phyloP scores from a whole-genome alignment of 1,140 invertebrate genomes.

The Macrosteles quadrilineatus region DNA sequence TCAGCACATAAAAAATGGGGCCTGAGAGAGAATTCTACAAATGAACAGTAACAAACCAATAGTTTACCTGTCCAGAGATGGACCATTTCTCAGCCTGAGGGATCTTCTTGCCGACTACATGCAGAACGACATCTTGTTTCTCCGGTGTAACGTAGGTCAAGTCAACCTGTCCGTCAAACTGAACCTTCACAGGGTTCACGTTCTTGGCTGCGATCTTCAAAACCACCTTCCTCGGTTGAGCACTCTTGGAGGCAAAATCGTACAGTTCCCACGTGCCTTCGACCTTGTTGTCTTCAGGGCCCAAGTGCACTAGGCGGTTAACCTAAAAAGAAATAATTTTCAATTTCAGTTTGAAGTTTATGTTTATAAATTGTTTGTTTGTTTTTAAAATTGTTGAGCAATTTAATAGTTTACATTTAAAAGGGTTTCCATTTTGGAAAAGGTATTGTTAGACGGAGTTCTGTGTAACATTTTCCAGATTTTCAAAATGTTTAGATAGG shows the following conservation, averaged over 20 bases:
- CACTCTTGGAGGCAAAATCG: slow-evolving; percentile 8
- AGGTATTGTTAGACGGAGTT: no score
- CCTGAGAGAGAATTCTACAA: no score
- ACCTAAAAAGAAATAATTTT: no score
- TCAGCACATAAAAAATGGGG: no score
- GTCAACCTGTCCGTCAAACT: slow-evolving; percentile 37
- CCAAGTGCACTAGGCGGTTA: neutral
- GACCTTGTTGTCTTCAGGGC: slow-evolving; percentile 10
- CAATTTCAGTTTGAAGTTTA: no score
- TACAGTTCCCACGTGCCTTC: slow-evolving; percentile 21
- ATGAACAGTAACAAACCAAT: no score
- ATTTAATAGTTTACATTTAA: no score
- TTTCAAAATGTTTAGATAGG: no score
- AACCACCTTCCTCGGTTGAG: slow-evolving; percentile 29
- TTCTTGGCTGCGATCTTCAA: slow-evolving; percentile 37
- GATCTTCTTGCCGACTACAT: slow-evolving; percentile 31
- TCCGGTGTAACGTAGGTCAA: slow-evolving; percentile 28
- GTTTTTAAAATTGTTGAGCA: no score
- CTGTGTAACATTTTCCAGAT: no score
- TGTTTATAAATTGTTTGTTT: no score
- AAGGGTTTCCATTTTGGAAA: no score
- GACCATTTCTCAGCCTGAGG: slow-evolving; percentile 33
- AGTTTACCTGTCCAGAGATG: slow-evolving; percentile 30
- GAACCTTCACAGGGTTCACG: slow-evolving; percentile 29
- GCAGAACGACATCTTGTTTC: slow-evolving; percentile 34